phyloP scores from a whole-genome alignment of 2,797 vertebrate species.

The Karalla daura region DNA sequence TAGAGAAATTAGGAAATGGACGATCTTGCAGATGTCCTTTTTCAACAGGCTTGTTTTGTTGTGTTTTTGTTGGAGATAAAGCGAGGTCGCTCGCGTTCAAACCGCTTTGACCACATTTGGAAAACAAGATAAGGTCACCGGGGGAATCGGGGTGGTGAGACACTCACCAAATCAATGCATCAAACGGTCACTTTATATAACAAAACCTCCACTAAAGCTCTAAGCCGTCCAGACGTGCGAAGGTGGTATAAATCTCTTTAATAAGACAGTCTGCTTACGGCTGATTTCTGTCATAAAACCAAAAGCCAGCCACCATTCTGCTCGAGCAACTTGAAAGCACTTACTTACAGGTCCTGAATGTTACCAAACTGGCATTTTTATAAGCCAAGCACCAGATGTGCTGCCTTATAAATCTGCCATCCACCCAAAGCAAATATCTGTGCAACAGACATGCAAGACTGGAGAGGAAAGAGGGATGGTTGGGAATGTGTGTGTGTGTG shows the following conservation, averaged over 20 bases:
- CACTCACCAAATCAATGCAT: conserved; percentile 25
- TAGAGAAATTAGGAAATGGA: conserved; percentile 41
- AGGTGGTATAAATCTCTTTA: conserved; percentile 56
- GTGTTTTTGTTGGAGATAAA: conserved; percentile 26
- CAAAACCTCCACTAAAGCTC: conserved; percentile 23
- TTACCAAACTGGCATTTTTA: conserved; percentile 79
- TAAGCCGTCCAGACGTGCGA: conserved; percentile 12
- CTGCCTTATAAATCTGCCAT: conserved; percentile 77
- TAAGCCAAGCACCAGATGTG: conserved; percentile 76
- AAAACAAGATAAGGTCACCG: conserved; percentile 59
- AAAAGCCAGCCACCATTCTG: conserved; percentile 32
- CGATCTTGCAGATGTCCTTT: conserved; percentile 51
- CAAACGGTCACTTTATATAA: conserved; percentile 21
- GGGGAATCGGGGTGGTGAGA: conserved; percentile 38
- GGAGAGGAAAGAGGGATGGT: conserved; percentile 27
- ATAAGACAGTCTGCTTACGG: conserved; percentile 44
- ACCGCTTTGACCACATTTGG: conserved; percentile 51
- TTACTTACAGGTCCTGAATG: conserved; percentile 55
- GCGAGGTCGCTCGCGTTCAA: conserved; percentile 31
- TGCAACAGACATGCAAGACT: conserved; percentile 39
- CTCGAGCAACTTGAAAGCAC: conserved; percentile 60
- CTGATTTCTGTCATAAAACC: conserved; percentile 54
- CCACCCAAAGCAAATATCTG: conserved; percentile 58
- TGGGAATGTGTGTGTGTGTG: no score
- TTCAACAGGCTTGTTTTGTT: conserved; percentile 25